Conservation (phyloP, 2,797 vertebrate genomes). For the Sparidentex hasta region DNA sequence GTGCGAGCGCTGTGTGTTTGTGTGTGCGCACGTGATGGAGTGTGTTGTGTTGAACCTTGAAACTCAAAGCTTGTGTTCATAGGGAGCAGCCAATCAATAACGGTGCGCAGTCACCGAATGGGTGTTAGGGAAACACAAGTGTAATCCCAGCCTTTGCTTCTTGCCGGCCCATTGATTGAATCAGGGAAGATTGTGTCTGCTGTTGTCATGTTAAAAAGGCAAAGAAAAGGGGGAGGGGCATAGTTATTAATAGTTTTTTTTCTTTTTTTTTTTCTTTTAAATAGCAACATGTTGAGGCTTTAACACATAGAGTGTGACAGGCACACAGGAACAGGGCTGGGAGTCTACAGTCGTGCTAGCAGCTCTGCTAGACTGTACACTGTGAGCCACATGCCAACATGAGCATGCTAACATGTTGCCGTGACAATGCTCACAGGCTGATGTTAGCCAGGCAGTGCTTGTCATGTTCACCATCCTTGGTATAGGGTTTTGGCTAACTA, state of each 20-base stretch:
- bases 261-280: not conserved
- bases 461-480: not conserved
- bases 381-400: not conserved
- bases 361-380: not conserved
- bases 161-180: slow-evolving; percentile 35
- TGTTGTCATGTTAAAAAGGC: slow-evolving; percentile 16
- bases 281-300: not conserved
- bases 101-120: slow-evolving; percentile 41
- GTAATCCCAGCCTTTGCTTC: slow-evolving; percentile 47
- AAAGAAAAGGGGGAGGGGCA: not conserved
- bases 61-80: slow-evolving; percentile 52
- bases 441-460: not conserved
- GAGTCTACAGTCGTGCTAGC: too few relatives aligned
- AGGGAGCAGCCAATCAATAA: slow-evolving; percentile 51
- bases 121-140: slow-evolving; percentile 28
- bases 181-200: slow-evolving; percentile 24
- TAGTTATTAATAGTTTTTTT: not conserved
- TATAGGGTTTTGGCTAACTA: not conserved
- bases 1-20: slow-evolving; percentile 15
- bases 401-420: not conserved
- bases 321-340: too few relatives aligned
- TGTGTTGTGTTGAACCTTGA: slow-evolving; percentile 50
- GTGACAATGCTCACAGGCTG: not conserved
- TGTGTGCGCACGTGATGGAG: not conserved
- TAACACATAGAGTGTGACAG: slow-evolving; percentile 1